Evolutionary conservation across 1,140 invertebrate genomes (phyloP).

Genomic region (Eumaeus atala): DNA sequence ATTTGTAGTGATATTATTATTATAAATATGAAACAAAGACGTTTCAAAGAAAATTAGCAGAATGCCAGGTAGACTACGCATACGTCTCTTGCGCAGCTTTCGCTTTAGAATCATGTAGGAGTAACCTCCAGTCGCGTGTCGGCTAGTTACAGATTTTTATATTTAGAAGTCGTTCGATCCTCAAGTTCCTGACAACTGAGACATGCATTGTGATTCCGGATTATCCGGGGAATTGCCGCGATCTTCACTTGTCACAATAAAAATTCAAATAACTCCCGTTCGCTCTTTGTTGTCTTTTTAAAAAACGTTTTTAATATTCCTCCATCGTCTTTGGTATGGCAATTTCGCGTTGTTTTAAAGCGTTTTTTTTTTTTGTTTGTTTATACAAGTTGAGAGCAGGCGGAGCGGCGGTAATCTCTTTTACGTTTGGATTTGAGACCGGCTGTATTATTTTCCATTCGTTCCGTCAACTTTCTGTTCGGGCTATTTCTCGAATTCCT

Average conservation of each 20-base stretch:
- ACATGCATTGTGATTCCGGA: too few relatives aligned
- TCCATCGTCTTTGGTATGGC: conserved; percentile 57
- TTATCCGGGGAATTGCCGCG: background rate
- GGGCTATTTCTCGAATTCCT: conserved; percentile 43
- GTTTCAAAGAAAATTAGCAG: too few relatives aligned
- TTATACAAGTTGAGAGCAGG: conserved; percentile 67
- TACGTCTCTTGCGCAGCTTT: too few relatives aligned
- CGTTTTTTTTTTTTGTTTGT: conserved; percentile 68
- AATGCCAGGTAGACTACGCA: too few relatives aligned
- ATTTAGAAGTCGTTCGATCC: too few relatives aligned
- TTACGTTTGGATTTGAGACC: conserved; percentile 69
- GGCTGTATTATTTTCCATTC: conserved; percentile 60
- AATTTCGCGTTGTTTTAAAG: conserved; percentile 66
- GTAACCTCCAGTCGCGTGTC: too few relatives aligned
- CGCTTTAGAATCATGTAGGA: too few relatives aligned
- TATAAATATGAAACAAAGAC: too few relatives aligned
- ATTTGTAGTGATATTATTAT: too few relatives aligned
- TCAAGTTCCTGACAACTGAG: too few relatives aligned
- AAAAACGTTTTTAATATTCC: conserved; percentile 72
- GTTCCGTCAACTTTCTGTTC: conserved; percentile 54
- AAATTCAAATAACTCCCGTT: conserved; percentile 60
- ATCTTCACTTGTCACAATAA: conserved; percentile 45
- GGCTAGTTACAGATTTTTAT: too few relatives aligned
- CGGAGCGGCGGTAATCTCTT: conserved; percentile 70
- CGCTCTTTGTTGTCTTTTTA: conserved; percentile 53